phyloP scores from a whole-genome alignment of 2,113 vertebrate genomes.

The Apodemus speciosus region DNA sequence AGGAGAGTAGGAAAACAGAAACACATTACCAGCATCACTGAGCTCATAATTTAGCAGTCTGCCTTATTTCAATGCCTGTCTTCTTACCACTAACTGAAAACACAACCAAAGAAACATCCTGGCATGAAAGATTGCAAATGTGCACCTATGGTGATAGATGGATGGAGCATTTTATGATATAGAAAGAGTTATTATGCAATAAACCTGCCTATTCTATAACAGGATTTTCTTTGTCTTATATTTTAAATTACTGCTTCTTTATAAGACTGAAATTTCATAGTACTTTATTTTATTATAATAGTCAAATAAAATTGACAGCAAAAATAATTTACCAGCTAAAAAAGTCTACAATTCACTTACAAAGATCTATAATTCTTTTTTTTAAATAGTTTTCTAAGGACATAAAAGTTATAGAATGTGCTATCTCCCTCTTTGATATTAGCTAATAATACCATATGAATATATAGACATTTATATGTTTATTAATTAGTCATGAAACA shows the following conservation, averaged over 20 bases:
- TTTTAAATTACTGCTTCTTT: slow-evolving; percentile 42
- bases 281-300: not conserved
- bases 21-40: not conserved
- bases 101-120: not conserved
- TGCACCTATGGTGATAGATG: not conserved
- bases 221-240: not conserved
- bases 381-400: not conserved
- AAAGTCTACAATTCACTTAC: not conserved
- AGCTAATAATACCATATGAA: not conserved
- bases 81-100: not conserved
- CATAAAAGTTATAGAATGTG: not conserved
- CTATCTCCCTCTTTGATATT: not conserved
- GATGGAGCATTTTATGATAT: slow-evolving; percentile 13
- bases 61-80: not conserved
- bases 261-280: slow-evolving; percentile 27
- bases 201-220: slow-evolving; percentile 30
- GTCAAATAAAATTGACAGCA: not conserved
- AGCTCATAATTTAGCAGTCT: not conserved
- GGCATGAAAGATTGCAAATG: not conserved
- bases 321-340: slow-evolving; percentile 16
- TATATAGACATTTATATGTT: not conserved
- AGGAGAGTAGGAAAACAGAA: not conserved
- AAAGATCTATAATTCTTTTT: not conserved
- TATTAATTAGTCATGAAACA: not conserved
- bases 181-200: not conserved